Conservation (phyloP, 2,113 vertebrate species). For the Chionomys nivalis region DNA sequence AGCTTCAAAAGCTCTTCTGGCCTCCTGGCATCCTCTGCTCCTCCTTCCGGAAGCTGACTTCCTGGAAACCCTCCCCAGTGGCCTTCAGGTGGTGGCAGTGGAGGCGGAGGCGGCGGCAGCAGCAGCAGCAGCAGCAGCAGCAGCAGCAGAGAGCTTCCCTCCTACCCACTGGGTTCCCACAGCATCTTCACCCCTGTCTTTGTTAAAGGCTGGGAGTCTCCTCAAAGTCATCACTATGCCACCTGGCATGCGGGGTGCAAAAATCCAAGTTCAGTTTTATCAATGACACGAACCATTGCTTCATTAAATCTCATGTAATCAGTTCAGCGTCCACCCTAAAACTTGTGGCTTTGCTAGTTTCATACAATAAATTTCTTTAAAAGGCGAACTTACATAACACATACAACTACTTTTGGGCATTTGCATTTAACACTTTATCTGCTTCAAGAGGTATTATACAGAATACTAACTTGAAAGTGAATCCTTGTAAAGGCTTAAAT, state of each 20-base stretch:
- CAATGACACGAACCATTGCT: background rate
- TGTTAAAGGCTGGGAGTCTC: background rate
- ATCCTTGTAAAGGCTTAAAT: conserved; percentile 1
- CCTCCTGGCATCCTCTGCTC: background rate
- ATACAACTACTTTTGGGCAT: background rate
- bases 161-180: background rate
- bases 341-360: background rate
- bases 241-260: background rate
- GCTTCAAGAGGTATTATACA: background rate
- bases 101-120: too few species aligned
- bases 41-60: background rate
- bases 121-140: background rate
- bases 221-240: background rate
- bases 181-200: background rate
- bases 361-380: background rate
- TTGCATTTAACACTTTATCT: background rate
- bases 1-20: background rate
- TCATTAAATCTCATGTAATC: background rate
- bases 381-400: background rate
- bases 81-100: too few species aligned
- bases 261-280: background rate
- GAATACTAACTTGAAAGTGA: background rate
- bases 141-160: background rate
- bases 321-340: background rate
- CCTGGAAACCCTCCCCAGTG: background rate